Conservation (phyloP, 2,888 invertebrate species). For the Microctonus brassicae region DNA sequence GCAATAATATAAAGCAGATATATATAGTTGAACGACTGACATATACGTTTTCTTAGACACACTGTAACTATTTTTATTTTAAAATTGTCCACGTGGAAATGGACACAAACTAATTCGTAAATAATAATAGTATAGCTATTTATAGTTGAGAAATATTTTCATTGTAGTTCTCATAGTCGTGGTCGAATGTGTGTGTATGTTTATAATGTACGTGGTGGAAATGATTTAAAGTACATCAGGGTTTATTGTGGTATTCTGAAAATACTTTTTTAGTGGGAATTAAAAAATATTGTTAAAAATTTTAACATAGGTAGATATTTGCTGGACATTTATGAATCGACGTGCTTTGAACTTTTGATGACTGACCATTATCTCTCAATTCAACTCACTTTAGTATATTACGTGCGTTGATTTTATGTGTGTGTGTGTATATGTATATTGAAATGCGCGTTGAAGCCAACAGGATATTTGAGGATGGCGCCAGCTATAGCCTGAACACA, state of each 20-base stretch:
- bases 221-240: not conserved
- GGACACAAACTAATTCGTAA: conserved; percentile 30
- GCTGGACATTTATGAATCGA: not conserved
- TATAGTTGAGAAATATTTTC: no score
- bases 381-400: no score
- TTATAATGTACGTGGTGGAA: not conserved
- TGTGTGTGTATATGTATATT: no score
- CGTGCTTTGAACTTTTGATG: not conserved
- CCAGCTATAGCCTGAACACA: conserved; percentile 21
- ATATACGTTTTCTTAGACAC: not conserved
- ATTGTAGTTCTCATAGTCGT: no score
- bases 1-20: not conserved
- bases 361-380: not conserved
- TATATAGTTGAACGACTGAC: not conserved
- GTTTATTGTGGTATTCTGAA: not conserved
- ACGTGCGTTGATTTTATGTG: no score
- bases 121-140: not conserved
- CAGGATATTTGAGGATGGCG: conserved; percentile 25
- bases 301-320: not conserved
- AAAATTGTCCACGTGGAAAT: conserved; percentile 14
- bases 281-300: no score
- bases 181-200: not conserved
- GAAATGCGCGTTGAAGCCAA: not conserved
- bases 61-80: not conserved
- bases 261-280: no score